Evolutionary conservation across 2,797 vertebrate genomes (phyloP).

Genomic region (Sebastiscus tertius): DNA sequence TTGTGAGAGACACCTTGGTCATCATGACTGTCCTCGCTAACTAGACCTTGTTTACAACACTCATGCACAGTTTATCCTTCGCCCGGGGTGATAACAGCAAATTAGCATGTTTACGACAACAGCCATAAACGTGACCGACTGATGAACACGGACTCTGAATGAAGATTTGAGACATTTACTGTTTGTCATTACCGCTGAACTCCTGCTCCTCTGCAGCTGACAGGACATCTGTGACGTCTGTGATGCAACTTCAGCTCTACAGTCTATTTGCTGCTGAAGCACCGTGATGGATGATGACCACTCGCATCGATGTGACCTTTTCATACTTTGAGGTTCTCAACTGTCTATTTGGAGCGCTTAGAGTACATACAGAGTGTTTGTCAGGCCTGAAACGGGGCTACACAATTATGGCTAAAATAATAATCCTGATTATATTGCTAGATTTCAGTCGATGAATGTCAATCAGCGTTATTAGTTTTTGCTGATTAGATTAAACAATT

Average conservation of each 20-base stretch:
- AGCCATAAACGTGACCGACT: constrained; percentile 43
- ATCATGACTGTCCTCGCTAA: constrained; percentile 13
- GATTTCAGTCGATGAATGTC: constrained; percentile 11
- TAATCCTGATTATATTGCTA: constrained; percentile 28
- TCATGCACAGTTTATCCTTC: constrained; percentile 22
- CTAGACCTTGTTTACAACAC: constrained; percentile 21
- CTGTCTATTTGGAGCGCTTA: constrained; percentile 2
- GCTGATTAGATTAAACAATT: constrained; percentile 2
- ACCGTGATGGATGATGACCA: not conserved
- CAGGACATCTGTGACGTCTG: not conserved
- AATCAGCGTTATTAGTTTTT: constrained; percentile 7
- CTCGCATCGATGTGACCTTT: constrained; percentile 9
- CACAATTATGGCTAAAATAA: constrained; percentile 3
- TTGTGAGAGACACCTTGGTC: not conserved
- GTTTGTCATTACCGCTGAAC: constrained; percentile 11
- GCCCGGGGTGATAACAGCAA: constrained; percentile 44
- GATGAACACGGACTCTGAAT: constrained; percentile 30
- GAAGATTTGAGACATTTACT: constrained; percentile 40
- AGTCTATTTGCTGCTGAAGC: not conserved
- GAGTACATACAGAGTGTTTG: not conserved
- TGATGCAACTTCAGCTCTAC: not conserved
- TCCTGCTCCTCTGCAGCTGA: not conserved
- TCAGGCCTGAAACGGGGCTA: not conserved
- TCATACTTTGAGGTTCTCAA: not conserved
- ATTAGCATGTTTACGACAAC: constrained; percentile 54